Conservation (phyloP, 2,888 invertebrate genomes). For the Acleris literana region DNA sequence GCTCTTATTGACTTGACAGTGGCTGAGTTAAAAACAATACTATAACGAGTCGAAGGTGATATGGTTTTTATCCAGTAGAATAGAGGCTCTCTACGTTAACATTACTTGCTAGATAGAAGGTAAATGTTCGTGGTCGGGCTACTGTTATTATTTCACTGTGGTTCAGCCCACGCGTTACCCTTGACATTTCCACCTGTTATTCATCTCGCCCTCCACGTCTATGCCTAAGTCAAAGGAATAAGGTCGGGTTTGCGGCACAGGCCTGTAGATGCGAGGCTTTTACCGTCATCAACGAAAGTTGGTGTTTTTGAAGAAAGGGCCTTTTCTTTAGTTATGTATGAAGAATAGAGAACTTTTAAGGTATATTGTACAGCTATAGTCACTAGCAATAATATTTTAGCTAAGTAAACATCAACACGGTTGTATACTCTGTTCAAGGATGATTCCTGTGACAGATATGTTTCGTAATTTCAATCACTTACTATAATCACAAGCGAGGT, state of each 20-base stretch:
- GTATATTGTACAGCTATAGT: too few relatives aligned
- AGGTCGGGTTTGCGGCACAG: background rate
- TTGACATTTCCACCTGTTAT: slow-evolving; percentile 35
- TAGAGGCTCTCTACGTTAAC: too few relatives aligned
- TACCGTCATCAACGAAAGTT: slow-evolving; percentile 7
- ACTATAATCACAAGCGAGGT: too few relatives aligned
- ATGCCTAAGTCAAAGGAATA: background rate
- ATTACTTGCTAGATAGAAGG: background rate
- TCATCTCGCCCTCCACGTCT: background rate
- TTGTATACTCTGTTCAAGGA: too few relatives aligned
- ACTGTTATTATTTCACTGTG: background rate
- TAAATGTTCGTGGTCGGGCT: background rate
- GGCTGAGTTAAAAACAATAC: too few relatives aligned
- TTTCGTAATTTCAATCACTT: too few relatives aligned
- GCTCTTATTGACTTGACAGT: too few relatives aligned
- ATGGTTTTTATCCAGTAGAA: too few relatives aligned
- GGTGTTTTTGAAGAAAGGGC: slow-evolving; percentile 8
- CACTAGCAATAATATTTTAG: too few relatives aligned
- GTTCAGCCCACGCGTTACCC: slow-evolving; percentile 18
- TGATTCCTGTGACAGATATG: too few relatives aligned
- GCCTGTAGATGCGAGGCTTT: background rate
- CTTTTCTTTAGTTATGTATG: slow-evolving; percentile 1
- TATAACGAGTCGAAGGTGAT: too few relatives aligned
- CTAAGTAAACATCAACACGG: too few relatives aligned
- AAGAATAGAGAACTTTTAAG: background rate